These are phyloP conservation scores for Nasua narica DNA, from an alignment of 2,797 vertebrate species.

Conservation along the genomic window DNA sequence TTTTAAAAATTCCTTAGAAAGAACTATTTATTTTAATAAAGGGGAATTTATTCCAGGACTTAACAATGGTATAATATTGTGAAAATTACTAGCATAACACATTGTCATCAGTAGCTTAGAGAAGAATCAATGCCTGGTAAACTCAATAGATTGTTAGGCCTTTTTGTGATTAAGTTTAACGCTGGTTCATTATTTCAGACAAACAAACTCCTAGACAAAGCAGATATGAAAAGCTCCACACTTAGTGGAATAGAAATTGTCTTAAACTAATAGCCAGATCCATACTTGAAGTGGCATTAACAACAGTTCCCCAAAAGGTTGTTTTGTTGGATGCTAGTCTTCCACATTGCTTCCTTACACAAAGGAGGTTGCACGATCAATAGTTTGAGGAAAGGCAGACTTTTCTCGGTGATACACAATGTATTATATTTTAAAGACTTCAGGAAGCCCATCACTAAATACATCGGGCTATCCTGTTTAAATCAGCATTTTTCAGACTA, in stretches of 20 bases:
- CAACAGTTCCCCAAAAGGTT: background rate
- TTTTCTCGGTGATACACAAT: background rate
- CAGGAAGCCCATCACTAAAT: background rate
- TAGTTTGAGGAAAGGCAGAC: background rate
- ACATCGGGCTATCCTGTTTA: background rate
- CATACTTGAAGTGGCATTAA: background rate
- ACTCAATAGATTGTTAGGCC: background rate
- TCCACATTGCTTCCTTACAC: background rate
- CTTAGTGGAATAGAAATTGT: background rate
- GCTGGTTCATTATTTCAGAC: background rate
- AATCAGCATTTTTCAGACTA: background rate
- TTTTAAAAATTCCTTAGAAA: background rate
- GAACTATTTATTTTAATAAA: background rate
- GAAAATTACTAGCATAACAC: background rate
- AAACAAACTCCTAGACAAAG: background rate
- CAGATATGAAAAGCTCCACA: background rate
- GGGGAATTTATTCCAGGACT: background rate
- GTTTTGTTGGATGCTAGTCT: background rate
- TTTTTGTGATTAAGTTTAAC: background rate
- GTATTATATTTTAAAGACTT: background rate
- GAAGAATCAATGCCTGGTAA: background rate
- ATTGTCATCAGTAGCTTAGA: background rate
- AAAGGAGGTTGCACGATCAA: background rate
- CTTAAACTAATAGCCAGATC: background rate
- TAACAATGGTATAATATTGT: background rate